Evolutionary conservation across 1,140 invertebrate species (phyloP).

Genomic region (Nylanderia fulva): DNA sequence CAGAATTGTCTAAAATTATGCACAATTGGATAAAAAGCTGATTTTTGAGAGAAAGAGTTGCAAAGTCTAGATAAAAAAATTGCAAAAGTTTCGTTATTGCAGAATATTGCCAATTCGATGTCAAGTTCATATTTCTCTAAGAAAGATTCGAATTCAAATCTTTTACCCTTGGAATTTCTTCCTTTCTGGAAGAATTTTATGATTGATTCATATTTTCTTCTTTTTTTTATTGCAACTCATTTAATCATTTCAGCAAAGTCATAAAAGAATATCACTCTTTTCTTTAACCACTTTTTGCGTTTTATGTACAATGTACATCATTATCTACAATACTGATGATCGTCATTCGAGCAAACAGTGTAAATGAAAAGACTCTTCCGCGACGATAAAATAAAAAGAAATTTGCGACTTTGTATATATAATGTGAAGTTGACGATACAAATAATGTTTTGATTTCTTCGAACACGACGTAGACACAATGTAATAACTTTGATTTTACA

Average conservation of each 20-base stretch:
- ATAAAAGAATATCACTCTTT: constrained; percentile 47
- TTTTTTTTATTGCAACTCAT: not conserved
- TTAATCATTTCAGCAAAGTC: not conserved
- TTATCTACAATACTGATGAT: constrained; percentile 77
- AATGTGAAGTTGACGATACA: constrained; percentile 39
- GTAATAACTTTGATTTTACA: constrained; percentile 77
- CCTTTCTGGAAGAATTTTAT: constrained; percentile 35
- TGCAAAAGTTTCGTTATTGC: no score
- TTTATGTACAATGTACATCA: constrained; percentile 72
- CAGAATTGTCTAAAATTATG: not conserved
- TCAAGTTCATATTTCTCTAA: constrained; percentile 40
- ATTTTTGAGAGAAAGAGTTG: not conserved
- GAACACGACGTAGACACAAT: constrained; percentile 62
- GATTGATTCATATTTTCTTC: not conserved
- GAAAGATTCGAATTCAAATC: constrained; percentile 60
- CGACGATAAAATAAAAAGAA: constrained; percentile 12
- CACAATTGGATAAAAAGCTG: not conserved
- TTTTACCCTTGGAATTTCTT: constrained; percentile 19
- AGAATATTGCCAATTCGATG: constrained; percentile 24
- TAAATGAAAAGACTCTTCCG: constrained; percentile 23
- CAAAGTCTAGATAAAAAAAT: not conserved
- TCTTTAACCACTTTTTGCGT: constrained; percentile 35
- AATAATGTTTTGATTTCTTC: constrained; percentile 77
- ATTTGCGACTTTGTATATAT: constrained; percentile 6
- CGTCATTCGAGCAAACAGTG: constrained; percentile 51